phyloP scores from a whole-genome alignment of 2,113 vertebrate species.

The Pluvianellus socialis region DNA sequence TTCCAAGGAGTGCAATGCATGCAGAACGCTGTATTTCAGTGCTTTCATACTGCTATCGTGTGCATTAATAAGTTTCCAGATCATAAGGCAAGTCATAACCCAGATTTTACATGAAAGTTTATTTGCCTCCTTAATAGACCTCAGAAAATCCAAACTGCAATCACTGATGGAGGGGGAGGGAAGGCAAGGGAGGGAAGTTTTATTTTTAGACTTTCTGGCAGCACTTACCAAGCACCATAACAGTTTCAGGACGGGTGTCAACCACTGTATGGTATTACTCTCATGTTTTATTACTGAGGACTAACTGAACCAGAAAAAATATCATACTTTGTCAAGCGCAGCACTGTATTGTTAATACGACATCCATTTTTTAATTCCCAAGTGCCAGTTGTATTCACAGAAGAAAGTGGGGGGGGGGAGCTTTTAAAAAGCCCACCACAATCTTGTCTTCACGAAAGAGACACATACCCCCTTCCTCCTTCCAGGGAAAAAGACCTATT shows the following conservation, averaged over 20 bases:
- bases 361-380: neutral
- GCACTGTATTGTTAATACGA: neutral
- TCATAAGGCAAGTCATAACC: conserved; percentile 43
- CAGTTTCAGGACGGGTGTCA: conserved; percentile 46
- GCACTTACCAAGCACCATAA: conserved; percentile 47
- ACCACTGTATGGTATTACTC: conserved; percentile 41
- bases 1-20: neutral
- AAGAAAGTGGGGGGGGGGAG: neutral
- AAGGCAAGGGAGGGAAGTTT: neutral
- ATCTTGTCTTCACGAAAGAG: neutral
- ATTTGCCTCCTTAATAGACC: conserved; percentile 31
- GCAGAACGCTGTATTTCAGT: neutral
- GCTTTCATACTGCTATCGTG: neutral
- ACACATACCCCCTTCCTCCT: neutral
- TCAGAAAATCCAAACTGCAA: conserved; percentile 45
- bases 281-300: conserved; percentile 53
- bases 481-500: neutral
- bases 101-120: conserved; percentile 12
- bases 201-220: conserved; percentile 65
- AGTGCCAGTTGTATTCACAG: neutral
- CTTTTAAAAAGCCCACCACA: neutral
- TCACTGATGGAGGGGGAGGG: neutral
- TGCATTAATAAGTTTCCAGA: conserved; percentile 17
- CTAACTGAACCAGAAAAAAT: conserved; percentile 44
- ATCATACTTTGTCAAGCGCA: neutral